Percentiles rank a stretch among this genome's conserved stretches.
These are phyloP conservation scores for Vulpes ferrilata DNA, from an alignment of 2,113 vertebrate genomes.

Conservation along the genomic window DNA sequence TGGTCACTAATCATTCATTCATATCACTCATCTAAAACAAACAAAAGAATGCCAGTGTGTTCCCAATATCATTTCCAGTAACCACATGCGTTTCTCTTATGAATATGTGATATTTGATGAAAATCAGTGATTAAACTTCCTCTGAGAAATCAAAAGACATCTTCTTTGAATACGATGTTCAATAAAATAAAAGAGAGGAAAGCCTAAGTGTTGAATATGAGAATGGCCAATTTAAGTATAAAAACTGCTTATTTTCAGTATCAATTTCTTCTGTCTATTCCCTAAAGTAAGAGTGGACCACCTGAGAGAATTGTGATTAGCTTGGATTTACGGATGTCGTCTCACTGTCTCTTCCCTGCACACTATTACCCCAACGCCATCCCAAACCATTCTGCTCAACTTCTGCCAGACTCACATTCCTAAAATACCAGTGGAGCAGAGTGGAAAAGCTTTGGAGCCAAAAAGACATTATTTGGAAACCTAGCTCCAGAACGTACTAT, in stretches of 20 bases:
- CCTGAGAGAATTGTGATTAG: background rate
- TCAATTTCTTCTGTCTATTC: background rate
- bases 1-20: background rate
- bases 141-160: background rate
- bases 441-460: background rate
- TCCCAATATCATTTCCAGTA: background rate
- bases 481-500: background rate
- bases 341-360: background rate
- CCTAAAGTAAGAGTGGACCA: background rate
- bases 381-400: background rate
- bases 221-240: background rate
- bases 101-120: background rate
- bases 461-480: background rate
- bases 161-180: background rate
- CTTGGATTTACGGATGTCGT: background rate
- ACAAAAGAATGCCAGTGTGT: background rate
- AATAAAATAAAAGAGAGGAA: background rate
- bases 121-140: background rate
- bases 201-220: background rate
- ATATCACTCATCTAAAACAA: background rate
- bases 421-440: conserved; percentile 3
- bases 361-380: background rate
- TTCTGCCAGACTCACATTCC: conserved; percentile 40
- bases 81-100: background rate
- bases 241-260: background rate